Evolutionary conservation across 2,888 invertebrate genomes (phyloP).

Genomic region (Drosophila neotestacea): DNA sequence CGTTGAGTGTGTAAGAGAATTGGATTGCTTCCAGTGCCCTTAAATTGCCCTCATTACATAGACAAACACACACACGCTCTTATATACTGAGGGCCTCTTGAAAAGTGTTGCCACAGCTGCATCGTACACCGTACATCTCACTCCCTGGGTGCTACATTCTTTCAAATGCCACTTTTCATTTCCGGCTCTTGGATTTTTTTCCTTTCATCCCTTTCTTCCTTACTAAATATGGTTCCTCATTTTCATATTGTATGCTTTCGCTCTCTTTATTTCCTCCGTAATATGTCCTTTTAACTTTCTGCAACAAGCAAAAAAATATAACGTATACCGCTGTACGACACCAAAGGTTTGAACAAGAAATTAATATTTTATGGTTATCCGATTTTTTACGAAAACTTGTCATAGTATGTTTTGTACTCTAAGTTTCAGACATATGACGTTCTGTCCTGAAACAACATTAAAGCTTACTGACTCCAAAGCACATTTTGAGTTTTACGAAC

Average conservation of each 20-base stretch:
- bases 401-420: no score
- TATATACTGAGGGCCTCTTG: constrained; percentile 42
- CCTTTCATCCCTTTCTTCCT: not conserved
- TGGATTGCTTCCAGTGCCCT: constrained; percentile 76
- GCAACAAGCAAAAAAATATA: not conserved
- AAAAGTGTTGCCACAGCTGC: constrained; percentile 77
- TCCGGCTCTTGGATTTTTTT: constrained; percentile 60
- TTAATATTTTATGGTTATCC: not conserved
- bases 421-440: no score
- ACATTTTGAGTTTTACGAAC: no score
- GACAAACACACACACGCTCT: constrained; percentile 61
- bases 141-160: constrained; percentile 24
- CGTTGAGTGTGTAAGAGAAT: constrained; percentile 67
- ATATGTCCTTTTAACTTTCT: not conserved
- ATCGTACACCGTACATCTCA: constrained; percentile 48
- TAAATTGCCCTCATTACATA: constrained; percentile 80
- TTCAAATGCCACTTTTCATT: constrained; percentile 69
- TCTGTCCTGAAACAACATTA: no score
- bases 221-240: constrained; percentile 56
- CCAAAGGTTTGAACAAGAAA: no score
- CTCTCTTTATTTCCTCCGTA: not conserved
- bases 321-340: not conserved
- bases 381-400: not conserved
- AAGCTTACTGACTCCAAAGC: no score
- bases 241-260: constrained; percentile 56